Percentiles rank a stretch among this genome's conserved stretches.
These are phyloP conservation scores for Sylvia atricapilla DNA, from an alignment of 2,113 vertebrate genomes.

Conservation along the genomic window DNA sequence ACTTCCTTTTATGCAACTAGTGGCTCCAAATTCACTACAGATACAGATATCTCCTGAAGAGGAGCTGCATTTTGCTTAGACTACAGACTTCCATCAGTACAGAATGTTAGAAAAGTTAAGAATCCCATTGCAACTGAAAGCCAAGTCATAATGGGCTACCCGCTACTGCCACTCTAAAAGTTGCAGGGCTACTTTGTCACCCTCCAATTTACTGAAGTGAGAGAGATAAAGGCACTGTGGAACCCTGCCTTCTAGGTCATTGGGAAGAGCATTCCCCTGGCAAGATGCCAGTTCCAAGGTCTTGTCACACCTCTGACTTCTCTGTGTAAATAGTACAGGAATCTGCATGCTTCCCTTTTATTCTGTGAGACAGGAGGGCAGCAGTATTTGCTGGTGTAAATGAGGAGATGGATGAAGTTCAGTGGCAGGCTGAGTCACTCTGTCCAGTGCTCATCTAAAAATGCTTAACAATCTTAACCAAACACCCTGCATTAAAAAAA, in stretches of 20 bases:
- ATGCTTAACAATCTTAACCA: neutral
- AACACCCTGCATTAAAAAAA: neutral
- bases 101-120: neutral
- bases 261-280: slow-evolving; percentile 16
- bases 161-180: neutral
- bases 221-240: slow-evolving; percentile 23
- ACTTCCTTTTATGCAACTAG: neutral
- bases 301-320: slow-evolving; percentile 61
- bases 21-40: neutral
- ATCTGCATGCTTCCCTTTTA: neutral
- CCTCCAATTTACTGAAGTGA: slow-evolving; percentile 49
- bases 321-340: slow-evolving; percentile 40
- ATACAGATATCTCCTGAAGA: neutral
- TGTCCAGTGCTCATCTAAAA: neutral
- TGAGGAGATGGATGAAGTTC: slow-evolving; percentile 46
- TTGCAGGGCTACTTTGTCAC: slow-evolving; percentile 37
- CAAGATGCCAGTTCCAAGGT: slow-evolving; percentile 1
- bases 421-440: slow-evolving; percentile 18
- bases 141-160: neutral
- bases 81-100: neutral
- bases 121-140: neutral
- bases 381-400: slow-evolving; percentile 18
- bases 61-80: neutral
- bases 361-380: neutral
- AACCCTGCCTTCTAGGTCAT: slow-evolving; percentile 37